Evolutionary conservation across 2,113 vertebrate genomes (phyloP).

Genomic region (Petaurus breviceps): DNA sequence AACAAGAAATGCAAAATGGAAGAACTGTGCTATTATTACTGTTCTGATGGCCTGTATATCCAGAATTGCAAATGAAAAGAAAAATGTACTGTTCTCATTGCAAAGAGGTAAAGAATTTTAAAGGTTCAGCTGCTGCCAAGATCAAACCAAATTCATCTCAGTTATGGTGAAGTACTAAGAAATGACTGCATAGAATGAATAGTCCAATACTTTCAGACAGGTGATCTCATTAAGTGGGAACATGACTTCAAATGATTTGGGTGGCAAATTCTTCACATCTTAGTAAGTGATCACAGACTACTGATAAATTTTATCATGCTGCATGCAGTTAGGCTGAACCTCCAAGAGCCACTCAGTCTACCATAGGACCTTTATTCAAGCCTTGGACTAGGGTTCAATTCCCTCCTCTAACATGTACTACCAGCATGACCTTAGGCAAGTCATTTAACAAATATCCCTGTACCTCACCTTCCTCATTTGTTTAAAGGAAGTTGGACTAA

Average conservation of each 20-base stretch:
- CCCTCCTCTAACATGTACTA: neutral
- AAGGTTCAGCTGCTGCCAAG: conserved; percentile 48
- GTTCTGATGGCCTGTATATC: neutral
- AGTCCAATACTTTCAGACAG: neutral
- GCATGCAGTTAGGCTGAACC: neutral
- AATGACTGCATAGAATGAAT: conserved; percentile 17
- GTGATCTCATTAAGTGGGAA: neutral
- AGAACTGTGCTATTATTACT: conserved; percentile 24
- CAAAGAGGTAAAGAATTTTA: conserved; percentile 21
- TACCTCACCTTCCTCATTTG: neutral
- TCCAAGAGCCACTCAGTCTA: neutral
- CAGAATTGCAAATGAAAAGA: conserved; percentile 8
- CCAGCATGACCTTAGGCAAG: neutral
- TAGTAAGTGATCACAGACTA: neutral
- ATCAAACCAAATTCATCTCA: conserved; percentile 14
- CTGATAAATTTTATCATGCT: neutral
- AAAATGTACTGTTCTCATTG: conserved; percentile 44
- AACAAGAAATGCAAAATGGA: conserved; percentile 12
- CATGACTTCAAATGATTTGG: neutral
- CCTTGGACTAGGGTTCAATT: neutral
- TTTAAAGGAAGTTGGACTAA: neutral
- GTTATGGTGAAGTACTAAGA: conserved; percentile 4
- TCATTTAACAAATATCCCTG: neutral
- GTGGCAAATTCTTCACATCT: neutral
- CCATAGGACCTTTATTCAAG: neutral